Base-by-base conservation (phyloP, 1,140 invertebrate species). In the Melanaphis sacchari region DNA sequence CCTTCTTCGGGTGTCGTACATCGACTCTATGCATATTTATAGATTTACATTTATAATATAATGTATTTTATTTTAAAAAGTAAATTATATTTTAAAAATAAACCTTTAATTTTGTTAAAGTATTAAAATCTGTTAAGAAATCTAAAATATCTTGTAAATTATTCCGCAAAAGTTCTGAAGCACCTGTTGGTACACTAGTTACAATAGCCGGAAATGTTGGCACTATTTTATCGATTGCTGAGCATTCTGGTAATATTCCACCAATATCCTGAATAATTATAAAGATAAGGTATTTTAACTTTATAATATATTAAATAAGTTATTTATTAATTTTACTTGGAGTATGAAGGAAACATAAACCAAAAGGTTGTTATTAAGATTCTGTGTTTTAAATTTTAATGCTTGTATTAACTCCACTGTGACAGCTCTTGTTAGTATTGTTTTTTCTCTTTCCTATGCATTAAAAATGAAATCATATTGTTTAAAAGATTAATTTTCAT, bases 51-150 rank as follows among this genome's bases (percentile, higher is more conserved):
- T 15, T 46, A 18, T n/a, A 87, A 7, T 46, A 43, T n/a, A 87
- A n/a, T 87, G 5, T 87, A 87, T 31, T 26, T 40, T 9, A 41
- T 52, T 89, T 38, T 24, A 36, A 9, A 8, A 52, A 52, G 38
- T 15, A 89, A 24, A 89, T 52, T 89, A 38, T 38, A 36, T 49
- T 40, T n/a, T 89, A 91, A n/a, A 54, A 85, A 94, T 94, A 94
- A 95, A 99, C 98, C 97, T 99, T 99, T 46, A 99, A 97, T 96
- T 99, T 99, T 93, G 97, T 98, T 84, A 99, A 96, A 0, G 99
- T 98, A 95, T 99, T 99, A 94, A 99, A 98, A 95, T 99, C 99
- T 24, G 98, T 97, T 94, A 99, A 96, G 95, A 99, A 99, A 91
- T 99, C 99, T 31, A 99, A 96, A 92, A 98, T 97, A 95, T 99